Evolutionary conservation across 2,797 vertebrate genomes (phyloP).

Genomic region (Microtus agrestis): DNA sequence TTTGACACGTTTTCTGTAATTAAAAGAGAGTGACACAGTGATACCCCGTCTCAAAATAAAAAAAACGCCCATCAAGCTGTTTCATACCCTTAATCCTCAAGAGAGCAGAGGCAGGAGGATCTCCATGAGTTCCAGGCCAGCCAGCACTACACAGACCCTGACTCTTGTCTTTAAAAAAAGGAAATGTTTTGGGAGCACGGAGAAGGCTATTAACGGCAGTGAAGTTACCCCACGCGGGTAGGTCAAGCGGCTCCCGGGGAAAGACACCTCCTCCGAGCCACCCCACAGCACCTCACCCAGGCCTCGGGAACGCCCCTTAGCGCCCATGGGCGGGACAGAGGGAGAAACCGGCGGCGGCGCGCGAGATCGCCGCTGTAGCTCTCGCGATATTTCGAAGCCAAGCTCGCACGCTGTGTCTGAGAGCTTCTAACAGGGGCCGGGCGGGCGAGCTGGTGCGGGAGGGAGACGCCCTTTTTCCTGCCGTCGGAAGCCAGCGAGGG

Average conservation of each 20-base stretch:
- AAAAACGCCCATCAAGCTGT: neutral
- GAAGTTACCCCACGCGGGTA: too few species aligned
- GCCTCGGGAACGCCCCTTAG: neutral
- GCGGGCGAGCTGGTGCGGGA: conserved; percentile 27
- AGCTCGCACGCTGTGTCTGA: neutral
- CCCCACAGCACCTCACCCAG: neutral
- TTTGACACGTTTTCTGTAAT: neutral
- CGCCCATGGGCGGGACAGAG: neutral
- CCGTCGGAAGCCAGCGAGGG: conserved; percentile 63
- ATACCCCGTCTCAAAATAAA: neutral
- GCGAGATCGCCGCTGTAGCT: neutral
- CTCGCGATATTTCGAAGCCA: conserved; percentile 73
- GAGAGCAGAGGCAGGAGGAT: conserved; percentile 7
- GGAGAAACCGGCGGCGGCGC: accelerated
- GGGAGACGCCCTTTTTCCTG: neutral
- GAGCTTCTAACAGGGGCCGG: neutral
- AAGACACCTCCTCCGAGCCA: accelerated
- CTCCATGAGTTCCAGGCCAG: neutral
- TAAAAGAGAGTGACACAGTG: neutral
- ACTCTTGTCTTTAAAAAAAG: neutral
- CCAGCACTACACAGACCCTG: neutral
- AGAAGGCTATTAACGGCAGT: neutral
- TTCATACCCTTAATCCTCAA: neutral
- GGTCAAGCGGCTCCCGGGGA: accelerated
- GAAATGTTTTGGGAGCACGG: neutral